Percentiles rank a stretch among this genome's conserved stretches.
phyloP scores from a whole-genome alignment of 2,797 vertebrate genomes.

The Cirrhinus molitorella region DNA sequence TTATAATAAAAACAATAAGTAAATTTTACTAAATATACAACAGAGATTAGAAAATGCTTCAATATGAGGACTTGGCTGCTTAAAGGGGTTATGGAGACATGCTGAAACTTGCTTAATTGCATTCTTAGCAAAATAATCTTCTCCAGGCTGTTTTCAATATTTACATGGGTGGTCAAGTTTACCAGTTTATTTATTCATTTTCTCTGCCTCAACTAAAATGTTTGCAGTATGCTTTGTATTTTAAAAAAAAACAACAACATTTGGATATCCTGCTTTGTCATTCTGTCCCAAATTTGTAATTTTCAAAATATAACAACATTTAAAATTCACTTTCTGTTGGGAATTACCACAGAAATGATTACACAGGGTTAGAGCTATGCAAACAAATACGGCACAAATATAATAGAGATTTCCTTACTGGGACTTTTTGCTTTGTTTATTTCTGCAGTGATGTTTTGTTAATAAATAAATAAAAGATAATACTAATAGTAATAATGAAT shows the following conservation, averaged over 20 bases:
- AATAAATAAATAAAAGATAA: background rate
- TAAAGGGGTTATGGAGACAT: background rate
- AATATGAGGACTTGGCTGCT: background rate
- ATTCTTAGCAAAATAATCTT: slow-evolving; percentile 32
- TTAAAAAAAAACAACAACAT: background rate
- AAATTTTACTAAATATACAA: background rate
- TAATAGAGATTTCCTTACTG: background rate
- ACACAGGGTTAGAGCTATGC: background rate
- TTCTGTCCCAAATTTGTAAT: background rate
- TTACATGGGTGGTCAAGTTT: slow-evolving; percentile 36
- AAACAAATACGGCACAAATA: slow-evolving; percentile 19
- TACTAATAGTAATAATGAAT: slow-evolving; percentile 6
- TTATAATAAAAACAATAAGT: background rate
- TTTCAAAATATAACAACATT: slow-evolving; percentile 23
- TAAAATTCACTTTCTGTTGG: slow-evolving; percentile 11
- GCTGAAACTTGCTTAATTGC: slow-evolving; percentile 11
- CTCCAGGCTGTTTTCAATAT: slow-evolving; percentile 14
- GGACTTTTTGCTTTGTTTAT: background rate
- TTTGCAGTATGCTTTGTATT: slow-evolving; percentile 9
- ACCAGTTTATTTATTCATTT: slow-evolving; percentile 27
- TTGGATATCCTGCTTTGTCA: background rate
- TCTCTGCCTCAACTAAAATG: background rate
- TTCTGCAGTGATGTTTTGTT: slow-evolving; percentile 7
- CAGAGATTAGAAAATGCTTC: background rate
- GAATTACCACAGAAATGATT: slow-evolving; percentile 17